A percentile compares a stretch with the other conserved stretches of the same genome.
These are phyloP conservation scores for Hoplodrina ambigua DNA, from an alignment of 2,888 invertebrate genomes.

Conservation along the genomic window DNA sequence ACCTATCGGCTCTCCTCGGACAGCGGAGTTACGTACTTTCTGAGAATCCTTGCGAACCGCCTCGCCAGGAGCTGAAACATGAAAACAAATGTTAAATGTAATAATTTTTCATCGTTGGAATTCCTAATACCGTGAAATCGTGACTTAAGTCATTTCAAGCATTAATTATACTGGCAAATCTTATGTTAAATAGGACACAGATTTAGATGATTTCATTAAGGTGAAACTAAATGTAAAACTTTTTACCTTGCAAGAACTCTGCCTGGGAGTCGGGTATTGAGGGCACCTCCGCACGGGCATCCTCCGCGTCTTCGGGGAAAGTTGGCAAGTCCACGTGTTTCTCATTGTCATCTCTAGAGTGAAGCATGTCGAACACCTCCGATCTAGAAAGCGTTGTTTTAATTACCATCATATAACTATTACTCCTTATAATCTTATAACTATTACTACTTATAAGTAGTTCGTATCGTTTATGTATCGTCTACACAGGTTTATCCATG, in stretches of 20 bases:
- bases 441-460: neutral
- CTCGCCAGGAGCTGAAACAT: constrained; percentile 69
- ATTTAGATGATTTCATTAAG: neutral
- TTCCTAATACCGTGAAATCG: neutral
- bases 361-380: constrained; percentile 88
- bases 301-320: constrained; percentile 84
- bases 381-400: constrained; percentile 69
- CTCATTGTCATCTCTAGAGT: constrained; percentile 83
- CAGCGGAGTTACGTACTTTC: constrained; percentile 65
- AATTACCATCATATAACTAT: neutral
- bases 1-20: constrained; percentile 78
- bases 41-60: constrained; percentile 77
- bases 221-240: neutral
- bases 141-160: neutral
- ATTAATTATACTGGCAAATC: neutral
- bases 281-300: constrained; percentile 75
- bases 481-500: neutral
- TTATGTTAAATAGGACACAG: neutral
- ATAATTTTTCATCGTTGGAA: neutral
- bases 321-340: constrained; percentile 82
- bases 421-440: no score
- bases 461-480: no score
- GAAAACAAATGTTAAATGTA: neutral
- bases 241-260: constrained; percentile 84
- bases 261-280: constrained; percentile 78